Evolutionary conservation across 2,888 invertebrate species (phyloP).

Genomic region (Tortrix viridana): DNA sequence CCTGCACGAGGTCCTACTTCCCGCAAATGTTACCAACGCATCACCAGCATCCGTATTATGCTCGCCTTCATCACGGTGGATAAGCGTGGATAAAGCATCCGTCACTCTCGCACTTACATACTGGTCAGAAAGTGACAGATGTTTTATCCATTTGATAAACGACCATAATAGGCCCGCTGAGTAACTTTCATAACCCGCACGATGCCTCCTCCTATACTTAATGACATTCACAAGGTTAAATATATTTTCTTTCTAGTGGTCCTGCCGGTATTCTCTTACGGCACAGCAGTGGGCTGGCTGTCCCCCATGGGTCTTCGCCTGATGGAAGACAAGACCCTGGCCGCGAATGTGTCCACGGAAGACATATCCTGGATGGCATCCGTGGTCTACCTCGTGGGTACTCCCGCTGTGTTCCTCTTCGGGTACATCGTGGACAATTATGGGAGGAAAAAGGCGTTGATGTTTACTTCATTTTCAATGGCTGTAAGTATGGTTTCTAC

Average conservation of each 20-base stretch:
- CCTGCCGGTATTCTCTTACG: slow-evolving; percentile 81
- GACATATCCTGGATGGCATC: slow-evolving; percentile 84
- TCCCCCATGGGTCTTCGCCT: slow-evolving; percentile 82
- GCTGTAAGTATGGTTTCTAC: slow-evolving; percentile 61
- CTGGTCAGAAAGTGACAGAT: too few species aligned
- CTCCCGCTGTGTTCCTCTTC: slow-evolving; percentile 80
- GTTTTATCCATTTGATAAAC: too few species aligned
- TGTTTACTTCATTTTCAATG: slow-evolving; percentile 73
- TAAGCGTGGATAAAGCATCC: too few species aligned
- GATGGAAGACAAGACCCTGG: slow-evolving; percentile 72
- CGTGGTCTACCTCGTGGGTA: slow-evolving; percentile 81
- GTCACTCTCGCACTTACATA: too few species aligned
- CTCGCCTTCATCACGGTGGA: too few species aligned
- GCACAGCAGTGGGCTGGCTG: slow-evolving; percentile 83
- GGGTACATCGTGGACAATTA: slow-evolving; percentile 80
- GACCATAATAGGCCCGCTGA: too few species aligned
- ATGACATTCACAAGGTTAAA: too few species aligned
- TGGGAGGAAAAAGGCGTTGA: slow-evolving; percentile 79
- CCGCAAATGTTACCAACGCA: too few species aligned
- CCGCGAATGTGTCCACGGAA: slow-evolving; percentile 68
- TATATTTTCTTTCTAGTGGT: slow-evolving; percentile 67
- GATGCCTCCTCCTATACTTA: too few species aligned
- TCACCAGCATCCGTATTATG: too few species aligned
- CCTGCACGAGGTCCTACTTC: too few species aligned
- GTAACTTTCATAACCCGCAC: too few species aligned